These are phyloP conservation scores for Sebastes schlegelii DNA, from an alignment of 2,113 vertebrate genomes.

Conservation along the genomic window DNA sequence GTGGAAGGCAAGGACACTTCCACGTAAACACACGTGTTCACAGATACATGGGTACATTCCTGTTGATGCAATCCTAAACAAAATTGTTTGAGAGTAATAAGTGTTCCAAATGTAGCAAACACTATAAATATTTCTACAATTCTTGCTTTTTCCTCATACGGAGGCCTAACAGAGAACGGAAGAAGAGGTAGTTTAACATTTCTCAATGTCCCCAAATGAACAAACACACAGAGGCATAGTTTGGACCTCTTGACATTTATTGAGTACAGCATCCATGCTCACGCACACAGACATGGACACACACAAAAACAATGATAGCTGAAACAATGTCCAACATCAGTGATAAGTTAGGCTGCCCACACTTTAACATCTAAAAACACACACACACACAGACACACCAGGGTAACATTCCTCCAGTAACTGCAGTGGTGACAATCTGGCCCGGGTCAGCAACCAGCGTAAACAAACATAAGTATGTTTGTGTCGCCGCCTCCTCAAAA, in stretches of 20 bases:
- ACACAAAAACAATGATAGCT: constrained; percentile 19
- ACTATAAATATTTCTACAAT: constrained; percentile 3
- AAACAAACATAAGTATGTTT: constrained; percentile 72
- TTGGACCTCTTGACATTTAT: not conserved
- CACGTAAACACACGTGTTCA: constrained; percentile 33
- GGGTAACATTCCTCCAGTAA: constrained; percentile 67
- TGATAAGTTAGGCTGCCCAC: not conserved
- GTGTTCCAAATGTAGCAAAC: constrained; percentile 22
- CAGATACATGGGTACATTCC: constrained; percentile 30
- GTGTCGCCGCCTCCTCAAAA: constrained; percentile 54
- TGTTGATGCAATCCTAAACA: constrained; percentile 19
- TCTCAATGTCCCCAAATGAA: not conserved
- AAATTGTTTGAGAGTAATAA: not conserved
- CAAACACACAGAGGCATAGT: constrained; percentile 1
- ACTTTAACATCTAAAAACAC: not conserved
- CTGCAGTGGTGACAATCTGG: constrained; percentile 71
- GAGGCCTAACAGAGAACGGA: not conserved
- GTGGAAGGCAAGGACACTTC: constrained; percentile 9
- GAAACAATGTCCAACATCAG: not conserved
- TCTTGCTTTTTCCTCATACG: not conserved
- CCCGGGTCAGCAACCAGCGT: constrained; percentile 65
- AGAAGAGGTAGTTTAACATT: not conserved
- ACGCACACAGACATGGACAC: not conserved
- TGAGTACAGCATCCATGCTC: not conserved
- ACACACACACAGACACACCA: not conserved